Conservation (phyloP, 2,113 vertebrate genomes). For the Macheiramphus alcinus region DNA sequence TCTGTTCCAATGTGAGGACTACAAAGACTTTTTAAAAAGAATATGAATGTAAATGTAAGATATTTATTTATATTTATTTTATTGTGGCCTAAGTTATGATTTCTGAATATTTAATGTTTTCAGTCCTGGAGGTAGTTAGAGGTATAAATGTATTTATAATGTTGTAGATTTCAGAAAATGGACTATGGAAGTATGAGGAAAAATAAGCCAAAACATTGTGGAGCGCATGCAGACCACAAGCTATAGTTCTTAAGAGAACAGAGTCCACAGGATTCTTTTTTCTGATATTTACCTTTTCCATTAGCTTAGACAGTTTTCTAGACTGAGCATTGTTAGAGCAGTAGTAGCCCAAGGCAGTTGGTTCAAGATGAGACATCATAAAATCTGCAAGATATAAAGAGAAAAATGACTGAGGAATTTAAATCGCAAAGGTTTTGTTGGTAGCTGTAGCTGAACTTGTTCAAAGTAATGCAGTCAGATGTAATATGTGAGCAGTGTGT, state of each 20-base stretch:
- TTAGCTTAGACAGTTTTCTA: not conserved
- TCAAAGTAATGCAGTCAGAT: not conserved
- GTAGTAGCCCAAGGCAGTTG: not conserved
- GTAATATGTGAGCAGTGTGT: not conserved
- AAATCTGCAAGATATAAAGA: not conserved
- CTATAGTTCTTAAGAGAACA: not conserved
- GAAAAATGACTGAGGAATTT: constrained; percentile 19
- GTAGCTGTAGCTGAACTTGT: not conserved
- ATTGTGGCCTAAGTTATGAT: not conserved
- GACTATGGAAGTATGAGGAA: not conserved
- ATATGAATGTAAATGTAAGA: not conserved
- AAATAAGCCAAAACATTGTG: not conserved
- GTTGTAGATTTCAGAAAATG: not conserved
- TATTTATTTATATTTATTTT: not conserved
- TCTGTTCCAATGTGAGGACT: not conserved
- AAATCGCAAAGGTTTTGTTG: constrained; percentile 17
- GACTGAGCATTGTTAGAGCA: not conserved
- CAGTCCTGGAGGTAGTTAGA: not conserved
- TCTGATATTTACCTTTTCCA: constrained; percentile 20
- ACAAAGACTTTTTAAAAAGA: not conserved
- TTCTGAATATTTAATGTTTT: not conserved
- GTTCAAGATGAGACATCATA: not conserved
- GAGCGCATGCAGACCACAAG: not conserved
- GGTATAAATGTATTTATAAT: not conserved
- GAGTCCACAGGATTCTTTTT: not conserved